Conservation (phyloP, 2,797 vertebrate species). For the Adrianichthys oophorus region DNA sequence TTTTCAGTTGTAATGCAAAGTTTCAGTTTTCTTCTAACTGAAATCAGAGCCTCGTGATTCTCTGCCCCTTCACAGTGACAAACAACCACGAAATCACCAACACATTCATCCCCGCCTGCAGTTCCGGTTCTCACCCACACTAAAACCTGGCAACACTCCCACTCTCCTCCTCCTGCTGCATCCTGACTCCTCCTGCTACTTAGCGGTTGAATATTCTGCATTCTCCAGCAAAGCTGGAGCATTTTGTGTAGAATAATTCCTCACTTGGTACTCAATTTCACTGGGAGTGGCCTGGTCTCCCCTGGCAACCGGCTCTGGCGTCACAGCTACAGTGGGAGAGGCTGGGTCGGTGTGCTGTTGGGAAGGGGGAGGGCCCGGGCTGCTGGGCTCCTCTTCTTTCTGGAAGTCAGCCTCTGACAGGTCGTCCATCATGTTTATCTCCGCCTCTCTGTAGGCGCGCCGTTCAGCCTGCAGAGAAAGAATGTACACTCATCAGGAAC, state of each 20-base stretch:
- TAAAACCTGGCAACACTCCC: neutral
- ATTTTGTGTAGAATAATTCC: neutral
- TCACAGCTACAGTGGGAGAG: slow-evolving; percentile 78
- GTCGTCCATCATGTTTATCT: slow-evolving; percentile 77
- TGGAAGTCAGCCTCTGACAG: slow-evolving; percentile 70
- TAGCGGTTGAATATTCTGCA: too few species aligned
- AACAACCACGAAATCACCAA: slow-evolving; percentile 7
- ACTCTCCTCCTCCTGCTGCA: slow-evolving; percentile 2
- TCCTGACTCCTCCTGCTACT: neutral
- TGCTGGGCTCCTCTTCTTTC: slow-evolving; percentile 73
- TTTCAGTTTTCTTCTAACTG: too few species aligned
- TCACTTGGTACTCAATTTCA: slow-evolving; percentile 74
- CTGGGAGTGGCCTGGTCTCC: slow-evolving; percentile 67
- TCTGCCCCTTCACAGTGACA: neutral
- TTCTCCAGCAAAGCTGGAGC: neutral
- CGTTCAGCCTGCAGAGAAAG: slow-evolving; percentile 66
- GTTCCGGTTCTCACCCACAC: slow-evolving; percentile 7
- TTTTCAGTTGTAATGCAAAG: too few species aligned
- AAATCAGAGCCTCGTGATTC: too few species aligned
- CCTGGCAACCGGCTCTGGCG: slow-evolving; percentile 74
- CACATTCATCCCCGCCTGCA: slow-evolving; percentile 2
- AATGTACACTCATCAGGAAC: neutral
- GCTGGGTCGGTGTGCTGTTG: slow-evolving; percentile 81
- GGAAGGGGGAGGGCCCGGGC: slow-evolving; percentile 64
- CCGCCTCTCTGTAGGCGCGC: slow-evolving; percentile 65